phyloP scores from a whole-genome alignment of 2,888 invertebrate species.

The Latrodectus hesperus region DNA sequence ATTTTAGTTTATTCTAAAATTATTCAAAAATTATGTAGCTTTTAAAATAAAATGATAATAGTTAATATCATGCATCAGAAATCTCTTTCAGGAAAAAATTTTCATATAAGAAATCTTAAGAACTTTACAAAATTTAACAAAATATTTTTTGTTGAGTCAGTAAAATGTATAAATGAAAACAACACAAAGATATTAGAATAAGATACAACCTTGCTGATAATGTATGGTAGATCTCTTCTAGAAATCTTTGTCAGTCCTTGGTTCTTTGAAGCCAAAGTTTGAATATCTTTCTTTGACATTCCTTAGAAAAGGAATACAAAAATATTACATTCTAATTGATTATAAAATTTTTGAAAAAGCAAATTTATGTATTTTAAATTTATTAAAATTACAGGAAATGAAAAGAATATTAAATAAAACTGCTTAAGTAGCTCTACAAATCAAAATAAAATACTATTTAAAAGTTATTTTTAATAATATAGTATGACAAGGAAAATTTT shows the following conservation, averaged over 20 bases:
- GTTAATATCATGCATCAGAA: no score
- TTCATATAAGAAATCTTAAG: no score
- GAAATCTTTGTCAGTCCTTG: conserved; percentile 76
- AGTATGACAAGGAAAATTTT: not conserved
- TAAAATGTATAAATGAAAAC: not conserved
- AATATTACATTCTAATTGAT: not conserved
- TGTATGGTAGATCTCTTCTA: conserved; percentile 82
- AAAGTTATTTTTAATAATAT: conserved; percentile 3
- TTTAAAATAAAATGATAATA: no score
- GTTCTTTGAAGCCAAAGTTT: conserved; percentile 80
- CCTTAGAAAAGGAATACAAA: conserved; percentile 72
- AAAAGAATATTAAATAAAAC: no score
- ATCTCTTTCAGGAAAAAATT: no score
- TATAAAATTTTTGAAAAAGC: no score
- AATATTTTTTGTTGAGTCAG: not conserved
- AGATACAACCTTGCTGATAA: conserved; percentile 79
- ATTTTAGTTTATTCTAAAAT: no score
- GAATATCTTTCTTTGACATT: conserved; percentile 80
- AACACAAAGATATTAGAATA: not conserved
- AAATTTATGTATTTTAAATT: no score
- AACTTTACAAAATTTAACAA: no score
- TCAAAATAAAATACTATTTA: not conserved
- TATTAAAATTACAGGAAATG: no score
- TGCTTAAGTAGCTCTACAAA: not conserved
- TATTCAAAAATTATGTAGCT: no score